A percentile compares a stretch with the other conserved stretches of the same genome.
phyloP scores from a whole-genome alignment of 2,113 vertebrate species.

The Leucosticte australis region DNA sequence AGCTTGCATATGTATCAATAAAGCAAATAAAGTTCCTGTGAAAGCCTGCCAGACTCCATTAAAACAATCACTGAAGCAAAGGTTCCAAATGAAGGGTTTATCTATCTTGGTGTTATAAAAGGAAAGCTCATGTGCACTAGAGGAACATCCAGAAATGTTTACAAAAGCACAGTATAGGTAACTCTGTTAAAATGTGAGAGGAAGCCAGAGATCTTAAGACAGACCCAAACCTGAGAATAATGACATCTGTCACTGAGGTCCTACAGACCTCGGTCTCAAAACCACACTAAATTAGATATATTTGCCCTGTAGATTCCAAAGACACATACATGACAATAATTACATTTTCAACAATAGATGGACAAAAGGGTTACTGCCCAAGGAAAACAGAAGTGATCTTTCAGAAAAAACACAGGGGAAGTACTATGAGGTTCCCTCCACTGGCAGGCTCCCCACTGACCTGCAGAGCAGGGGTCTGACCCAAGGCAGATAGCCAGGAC shows the following conservation, averaged over 20 bases:
- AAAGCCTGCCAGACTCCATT: conserved; percentile 43
- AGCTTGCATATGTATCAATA: conserved; percentile 18
- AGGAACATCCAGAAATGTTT: neutral
- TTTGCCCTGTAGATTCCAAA: neutral
- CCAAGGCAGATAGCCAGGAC: neutral
- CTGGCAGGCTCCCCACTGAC: neutral
- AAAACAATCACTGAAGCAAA: conserved; percentile 19
- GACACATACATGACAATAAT: neutral
- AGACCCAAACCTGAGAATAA: neutral
- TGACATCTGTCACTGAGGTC: neutral
- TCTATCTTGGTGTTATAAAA: neutral
- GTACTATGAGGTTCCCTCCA: neutral
- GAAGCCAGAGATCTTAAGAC: neutral
- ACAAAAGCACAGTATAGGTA: neutral
- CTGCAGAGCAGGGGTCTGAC: neutral
- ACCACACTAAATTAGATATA: accelerated
- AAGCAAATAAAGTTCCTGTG: conserved; percentile 29
- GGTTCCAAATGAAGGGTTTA: conserved; percentile 3
- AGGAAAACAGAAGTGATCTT: neutral
- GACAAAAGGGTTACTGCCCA: neutral
- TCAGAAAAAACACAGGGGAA: neutral
- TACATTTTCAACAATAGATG: neutral
- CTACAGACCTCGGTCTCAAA: neutral
- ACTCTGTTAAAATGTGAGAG: neutral
- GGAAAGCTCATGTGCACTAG: neutral